Evolutionary conservation across 2,888 invertebrate species (phyloP).

Genomic region (Rhingia rostrata): DNA sequence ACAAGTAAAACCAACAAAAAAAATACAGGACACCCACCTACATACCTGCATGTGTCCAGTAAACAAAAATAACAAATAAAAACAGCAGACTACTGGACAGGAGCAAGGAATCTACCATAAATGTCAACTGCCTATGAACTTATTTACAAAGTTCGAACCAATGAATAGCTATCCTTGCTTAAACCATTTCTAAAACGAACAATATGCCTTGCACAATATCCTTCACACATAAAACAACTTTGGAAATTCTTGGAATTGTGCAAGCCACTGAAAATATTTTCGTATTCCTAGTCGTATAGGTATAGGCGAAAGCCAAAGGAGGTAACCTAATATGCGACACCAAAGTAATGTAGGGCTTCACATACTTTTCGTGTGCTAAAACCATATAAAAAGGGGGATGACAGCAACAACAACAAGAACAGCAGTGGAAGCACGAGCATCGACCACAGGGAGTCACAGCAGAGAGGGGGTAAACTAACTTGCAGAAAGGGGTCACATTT

Average conservation of each 20-base stretch:
- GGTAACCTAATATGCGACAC: constrained; percentile 73
- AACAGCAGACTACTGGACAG: neutral
- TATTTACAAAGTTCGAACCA: constrained; percentile 32
- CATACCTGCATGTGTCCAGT: constrained; percentile 18
- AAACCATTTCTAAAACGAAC: constrained; percentile 10
- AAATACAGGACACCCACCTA: constrained; percentile 11
- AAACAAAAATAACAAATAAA: constrained; percentile 22
- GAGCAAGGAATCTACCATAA: constrained; percentile 45
- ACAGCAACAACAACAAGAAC: constrained; percentile 10
- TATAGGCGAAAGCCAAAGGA: constrained; percentile 54
- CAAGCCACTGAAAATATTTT: constrained; percentile 43
- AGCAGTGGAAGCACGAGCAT: constrained; percentile 9
- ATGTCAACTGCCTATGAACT: constrained; percentile 72
- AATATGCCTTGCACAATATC: neutral
- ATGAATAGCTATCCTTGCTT: constrained; percentile 49
- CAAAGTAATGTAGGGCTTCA: constrained; percentile 72
- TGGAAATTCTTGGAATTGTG: constrained; percentile 61
- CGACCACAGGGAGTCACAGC: constrained; percentile 8
- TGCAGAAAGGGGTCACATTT: constrained; percentile 69
- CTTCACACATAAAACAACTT: constrained; percentile 44
- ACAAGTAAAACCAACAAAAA: constrained; percentile 41
- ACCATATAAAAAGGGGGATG: constrained; percentile 40
- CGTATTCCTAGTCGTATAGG: neutral
- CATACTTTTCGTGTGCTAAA: constrained; percentile 62
- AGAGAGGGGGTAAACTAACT: constrained; percentile 59